Conservation (phyloP, 2,797 vertebrate genomes). For the Myoxocephalus aenaeus region DNA sequence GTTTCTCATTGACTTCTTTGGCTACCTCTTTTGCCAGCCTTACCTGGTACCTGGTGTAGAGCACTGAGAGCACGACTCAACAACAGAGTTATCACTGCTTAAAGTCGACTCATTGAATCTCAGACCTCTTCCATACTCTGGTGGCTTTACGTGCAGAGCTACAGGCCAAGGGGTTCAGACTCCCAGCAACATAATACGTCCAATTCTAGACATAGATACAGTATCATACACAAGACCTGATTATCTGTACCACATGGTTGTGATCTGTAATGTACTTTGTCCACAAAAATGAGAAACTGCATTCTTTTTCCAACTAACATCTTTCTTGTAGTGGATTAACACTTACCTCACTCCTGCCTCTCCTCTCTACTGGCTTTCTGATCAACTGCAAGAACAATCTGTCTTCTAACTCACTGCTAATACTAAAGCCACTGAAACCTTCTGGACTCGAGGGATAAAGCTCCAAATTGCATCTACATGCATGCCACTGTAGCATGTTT, state of each 20-base stretch:
- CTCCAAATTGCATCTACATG: constrained; percentile 80
- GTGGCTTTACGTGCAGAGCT: constrained; percentile 70
- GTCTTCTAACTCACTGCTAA: constrained; percentile 85
- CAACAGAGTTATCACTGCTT: constrained; percentile 68
- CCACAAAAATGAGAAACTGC: constrained; percentile 89
- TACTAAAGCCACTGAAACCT: constrained; percentile 82
- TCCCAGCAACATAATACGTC: constrained; percentile 50
- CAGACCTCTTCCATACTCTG: constrained; percentile 71
- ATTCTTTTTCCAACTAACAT: constrained; percentile 86
- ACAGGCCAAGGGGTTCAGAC: constrained; percentile 58
- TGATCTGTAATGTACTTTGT: constrained; percentile 85
- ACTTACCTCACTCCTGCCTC: constrained; percentile 79
- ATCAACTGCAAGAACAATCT: constrained; percentile 81
- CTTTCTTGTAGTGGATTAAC: constrained; percentile 87
- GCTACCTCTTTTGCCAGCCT: constrained; percentile 68
- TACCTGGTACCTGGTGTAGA: constrained; percentile 63
- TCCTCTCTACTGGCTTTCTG: constrained; percentile 83
- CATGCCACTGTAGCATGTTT: constrained; percentile 88
- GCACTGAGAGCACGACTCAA: constrained; percentile 70
- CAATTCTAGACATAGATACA: constrained; percentile 58
- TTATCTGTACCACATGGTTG: constrained; percentile 77
- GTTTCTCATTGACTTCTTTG: constrained; percentile 89
- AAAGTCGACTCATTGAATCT: constrained; percentile 72
- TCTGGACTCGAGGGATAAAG: constrained; percentile 81
- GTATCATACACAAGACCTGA: constrained; percentile 67